Evolutionary conservation across 2,797 vertebrate species (phyloP).

Genomic region (Esox lucius): DNA sequence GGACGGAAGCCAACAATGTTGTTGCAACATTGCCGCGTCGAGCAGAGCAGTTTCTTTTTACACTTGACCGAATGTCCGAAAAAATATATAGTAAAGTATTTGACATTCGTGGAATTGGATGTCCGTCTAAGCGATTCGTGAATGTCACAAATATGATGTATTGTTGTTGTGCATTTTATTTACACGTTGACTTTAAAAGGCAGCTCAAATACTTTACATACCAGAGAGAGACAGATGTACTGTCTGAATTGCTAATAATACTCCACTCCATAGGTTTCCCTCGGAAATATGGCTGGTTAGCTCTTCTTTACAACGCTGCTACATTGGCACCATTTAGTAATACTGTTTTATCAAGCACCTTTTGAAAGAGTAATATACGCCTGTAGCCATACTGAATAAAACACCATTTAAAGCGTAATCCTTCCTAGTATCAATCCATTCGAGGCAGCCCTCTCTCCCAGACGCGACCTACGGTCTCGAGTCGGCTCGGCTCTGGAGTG

Average conservation of each 20-base stretch:
- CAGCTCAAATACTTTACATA: slow-evolving; percentile 79
- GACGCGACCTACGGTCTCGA: slow-evolving; percentile 65
- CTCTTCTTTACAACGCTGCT: slow-evolving; percentile 56
- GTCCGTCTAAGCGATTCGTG: neutral
- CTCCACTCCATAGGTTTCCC: slow-evolving; percentile 73
- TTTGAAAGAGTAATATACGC: slow-evolving; percentile 25
- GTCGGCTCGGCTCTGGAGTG: slow-evolving; percentile 60
- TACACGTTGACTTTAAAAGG: slow-evolving; percentile 54
- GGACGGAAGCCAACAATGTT: neutral
- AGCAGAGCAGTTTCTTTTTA: slow-evolving; percentile 2
- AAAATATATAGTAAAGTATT: neutral
- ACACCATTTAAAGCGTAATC: slow-evolving; percentile 65
- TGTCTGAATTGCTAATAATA: slow-evolving; percentile 80
- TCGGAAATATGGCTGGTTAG: slow-evolving; percentile 67
- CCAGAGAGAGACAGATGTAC: slow-evolving; percentile 76
- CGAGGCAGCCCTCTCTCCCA: slow-evolving; percentile 69
- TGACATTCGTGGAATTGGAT: slow-evolving; percentile 7
- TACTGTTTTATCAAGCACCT: slow-evolving; percentile 27
- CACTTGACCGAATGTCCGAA: slow-evolving; percentile 62
- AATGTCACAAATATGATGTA: slow-evolving; percentile 22
- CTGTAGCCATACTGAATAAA: slow-evolving; percentile 46
- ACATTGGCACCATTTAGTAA: slow-evolving; percentile 55
- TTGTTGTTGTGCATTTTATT: slow-evolving; percentile 32
- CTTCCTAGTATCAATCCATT: slow-evolving; percentile 66
- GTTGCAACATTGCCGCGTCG: neutral